Conservation (phyloP, 2,888 invertebrate genomes). For the Nesidiocoris tenuis region DNA sequence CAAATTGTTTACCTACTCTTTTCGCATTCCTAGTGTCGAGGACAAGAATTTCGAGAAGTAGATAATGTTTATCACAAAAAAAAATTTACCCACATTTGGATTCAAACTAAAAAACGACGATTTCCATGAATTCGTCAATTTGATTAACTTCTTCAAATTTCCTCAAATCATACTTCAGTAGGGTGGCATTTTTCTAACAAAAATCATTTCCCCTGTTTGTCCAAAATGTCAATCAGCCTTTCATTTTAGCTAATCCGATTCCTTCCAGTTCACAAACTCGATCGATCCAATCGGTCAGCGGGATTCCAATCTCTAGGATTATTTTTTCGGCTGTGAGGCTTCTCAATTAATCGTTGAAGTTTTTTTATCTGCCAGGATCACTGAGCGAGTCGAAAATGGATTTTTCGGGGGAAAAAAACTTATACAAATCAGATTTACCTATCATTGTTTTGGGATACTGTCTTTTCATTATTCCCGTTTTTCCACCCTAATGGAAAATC, state of each 20-base stretch:
- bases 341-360: neutral
- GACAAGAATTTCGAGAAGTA: no score
- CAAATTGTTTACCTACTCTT: no score
- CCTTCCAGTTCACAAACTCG: neutral
- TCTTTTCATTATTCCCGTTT: neutral
- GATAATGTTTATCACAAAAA: no score
- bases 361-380: conserved; percentile 8
- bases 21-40: neutral
- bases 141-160: no score
- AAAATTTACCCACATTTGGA: no score
- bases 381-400: conserved; percentile 7
- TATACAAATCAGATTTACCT: conserved; percentile 26
- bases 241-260: neutral
- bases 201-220: no score
- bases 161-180: no score
- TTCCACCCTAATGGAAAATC: neutral
- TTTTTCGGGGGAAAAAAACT: conserved; percentile 26
- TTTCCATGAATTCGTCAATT: no score
- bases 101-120: no score
- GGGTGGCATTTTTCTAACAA: no score
- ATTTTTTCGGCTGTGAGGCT: neutral
- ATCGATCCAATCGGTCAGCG: neutral
- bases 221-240: neutral
- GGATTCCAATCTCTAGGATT: neutral
- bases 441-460: conserved; percentile 31